Conservation (phyloP, 2,113 vertebrate genomes). For the Columbina picui region DNA sequence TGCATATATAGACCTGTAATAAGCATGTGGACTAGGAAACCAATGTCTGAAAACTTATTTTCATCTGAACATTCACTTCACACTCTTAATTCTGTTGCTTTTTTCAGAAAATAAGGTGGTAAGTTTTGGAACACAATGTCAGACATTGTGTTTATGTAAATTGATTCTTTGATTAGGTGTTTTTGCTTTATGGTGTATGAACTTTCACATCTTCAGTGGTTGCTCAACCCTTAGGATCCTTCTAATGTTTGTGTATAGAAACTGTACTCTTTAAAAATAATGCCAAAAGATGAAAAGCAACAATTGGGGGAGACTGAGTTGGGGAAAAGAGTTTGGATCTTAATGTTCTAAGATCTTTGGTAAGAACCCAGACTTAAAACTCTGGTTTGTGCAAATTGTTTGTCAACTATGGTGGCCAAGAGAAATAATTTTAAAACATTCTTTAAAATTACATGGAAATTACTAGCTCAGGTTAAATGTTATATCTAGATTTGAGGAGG, state of each 20-base stretch:
- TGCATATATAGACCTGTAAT: not conserved
- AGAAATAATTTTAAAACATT: not conserved
- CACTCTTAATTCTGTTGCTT: rapidly evolving
- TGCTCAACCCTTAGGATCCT: not conserved
- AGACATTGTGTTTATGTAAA: not conserved
- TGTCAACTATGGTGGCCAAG: not conserved
- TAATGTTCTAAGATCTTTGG: not conserved
- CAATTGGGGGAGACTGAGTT: not conserved
- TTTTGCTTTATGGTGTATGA: not conserved
- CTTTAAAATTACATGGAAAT: not conserved
- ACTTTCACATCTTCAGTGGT: not conserved
- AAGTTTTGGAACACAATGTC: not conserved
- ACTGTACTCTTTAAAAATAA: not conserved
- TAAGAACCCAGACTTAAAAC: not conserved
- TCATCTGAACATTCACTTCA: not conserved
- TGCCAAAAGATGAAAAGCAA: not conserved
- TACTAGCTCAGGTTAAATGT: rapidly evolving
- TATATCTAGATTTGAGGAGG: not conserved
- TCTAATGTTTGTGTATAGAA: not conserved
- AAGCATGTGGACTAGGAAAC: not conserved
- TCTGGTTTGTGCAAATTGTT: not conserved
- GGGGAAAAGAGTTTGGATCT: not conserved
- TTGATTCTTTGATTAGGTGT: not conserved
- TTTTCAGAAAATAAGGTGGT: not conserved
- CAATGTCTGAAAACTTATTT: not conserved